Percentiles rank a stretch among this genome's conserved stretches.
phyloP scores from a whole-genome alignment of 2,888 invertebrate species.

The Leptogaster cylindrica region DNA sequence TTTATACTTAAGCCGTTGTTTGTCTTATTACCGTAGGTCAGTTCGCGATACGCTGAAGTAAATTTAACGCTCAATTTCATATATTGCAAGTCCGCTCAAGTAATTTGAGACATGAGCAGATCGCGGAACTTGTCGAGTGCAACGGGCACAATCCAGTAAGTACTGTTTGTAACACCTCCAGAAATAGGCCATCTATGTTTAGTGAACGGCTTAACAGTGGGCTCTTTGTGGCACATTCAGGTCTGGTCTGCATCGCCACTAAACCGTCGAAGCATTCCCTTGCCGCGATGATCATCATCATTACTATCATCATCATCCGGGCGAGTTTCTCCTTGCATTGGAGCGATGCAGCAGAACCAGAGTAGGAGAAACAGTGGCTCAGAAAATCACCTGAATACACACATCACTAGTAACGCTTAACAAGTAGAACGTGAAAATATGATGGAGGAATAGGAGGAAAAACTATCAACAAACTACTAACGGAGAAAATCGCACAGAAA shows the following conservation, averaged over 20 bases:
- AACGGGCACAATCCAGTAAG: constrained; percentile 6
- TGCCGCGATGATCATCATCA: neutral
- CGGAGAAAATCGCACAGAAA: constrained; percentile 28
- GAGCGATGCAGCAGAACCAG: neutral
- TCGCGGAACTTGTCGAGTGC: constrained; percentile 3
- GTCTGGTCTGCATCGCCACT: neutral
- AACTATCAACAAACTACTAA: constrained; percentile 14
- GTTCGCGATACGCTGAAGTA: no score
- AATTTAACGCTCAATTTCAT: neutral
- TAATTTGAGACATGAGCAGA: neutral
- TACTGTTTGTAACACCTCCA: neutral
- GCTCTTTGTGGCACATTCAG: neutral
- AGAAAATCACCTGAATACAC: constrained; percentile 12
- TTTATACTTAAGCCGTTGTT: no score
- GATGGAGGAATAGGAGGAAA: neutral
- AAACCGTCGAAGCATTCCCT: no score
- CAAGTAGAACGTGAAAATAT: constrained; percentile 39
- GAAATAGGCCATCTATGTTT: constrained; percentile 26
- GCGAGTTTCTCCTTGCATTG: neutral
- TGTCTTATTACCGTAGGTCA: no score
- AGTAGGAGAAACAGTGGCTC: constrained; percentile 2
- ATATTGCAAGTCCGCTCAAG: neutral
- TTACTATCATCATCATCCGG: constrained; percentile 2
- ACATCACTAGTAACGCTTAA: constrained; percentile 16
- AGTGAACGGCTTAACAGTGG: constrained; percentile 11